Percentiles rank a stretch among this genome's conserved stretches.
Evolutionary conservation across 2,888 invertebrate genomes (phyloP).

Genomic region (Chloromyia formosa): DNA sequence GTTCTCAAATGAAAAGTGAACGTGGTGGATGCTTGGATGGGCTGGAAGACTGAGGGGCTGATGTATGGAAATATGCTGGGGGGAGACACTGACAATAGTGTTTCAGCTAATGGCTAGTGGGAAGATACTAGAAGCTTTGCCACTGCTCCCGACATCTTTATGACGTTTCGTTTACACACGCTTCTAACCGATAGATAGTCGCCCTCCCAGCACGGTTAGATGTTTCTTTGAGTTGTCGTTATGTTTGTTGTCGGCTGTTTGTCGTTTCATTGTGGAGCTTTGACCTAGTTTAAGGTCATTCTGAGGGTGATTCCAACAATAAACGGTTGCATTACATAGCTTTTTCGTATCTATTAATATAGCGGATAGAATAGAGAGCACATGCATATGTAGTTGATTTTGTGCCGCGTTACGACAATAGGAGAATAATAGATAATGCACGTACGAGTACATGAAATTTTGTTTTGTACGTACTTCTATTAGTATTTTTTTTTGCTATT

Average conservation of each 20-base stretch:
- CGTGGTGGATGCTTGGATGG: not conserved
- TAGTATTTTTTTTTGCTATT: too few species aligned
- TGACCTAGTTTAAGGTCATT: slow-evolving; percentile 45
- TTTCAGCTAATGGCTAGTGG: not conserved
- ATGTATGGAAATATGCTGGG: not conserved
- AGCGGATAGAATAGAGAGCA: slow-evolving; percentile 30
- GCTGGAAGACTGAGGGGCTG: not conserved
- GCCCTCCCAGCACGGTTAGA: not conserved
- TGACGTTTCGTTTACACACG: not conserved
- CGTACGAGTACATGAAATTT: too few species aligned
- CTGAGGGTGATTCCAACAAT: slow-evolving; percentile 43
- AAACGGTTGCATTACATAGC: slow-evolving; percentile 31
- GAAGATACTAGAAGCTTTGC: not conserved
- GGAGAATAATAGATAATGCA: too few species aligned
- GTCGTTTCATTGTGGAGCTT: slow-evolving; percentile 19
- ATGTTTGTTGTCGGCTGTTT: not conserved
- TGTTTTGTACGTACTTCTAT: too few species aligned
- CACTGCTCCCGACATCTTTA: not conserved
- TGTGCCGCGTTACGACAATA: too few species aligned
- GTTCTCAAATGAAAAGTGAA: slow-evolving; percentile 13
- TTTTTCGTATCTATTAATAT: slow-evolving; percentile 38
- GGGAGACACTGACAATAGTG: not conserved
- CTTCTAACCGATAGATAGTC: not conserved
- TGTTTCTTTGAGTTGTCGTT: not conserved
- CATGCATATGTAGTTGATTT: not conserved